Conservation (phyloP, 2,797 vertebrate species). For the Danio aesculapii region DNA sequence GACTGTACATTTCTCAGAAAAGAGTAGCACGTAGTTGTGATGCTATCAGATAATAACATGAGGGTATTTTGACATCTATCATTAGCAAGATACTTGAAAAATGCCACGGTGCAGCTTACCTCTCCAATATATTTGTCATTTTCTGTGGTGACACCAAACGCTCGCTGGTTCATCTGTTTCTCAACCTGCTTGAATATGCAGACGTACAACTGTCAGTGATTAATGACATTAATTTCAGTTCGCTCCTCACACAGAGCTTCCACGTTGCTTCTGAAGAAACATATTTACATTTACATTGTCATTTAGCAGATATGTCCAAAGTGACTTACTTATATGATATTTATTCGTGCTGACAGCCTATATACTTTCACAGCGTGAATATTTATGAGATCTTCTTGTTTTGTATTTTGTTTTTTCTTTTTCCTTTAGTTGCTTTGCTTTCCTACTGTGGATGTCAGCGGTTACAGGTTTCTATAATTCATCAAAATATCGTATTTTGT, state of each 20-base stretch:
- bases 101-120: neutral
- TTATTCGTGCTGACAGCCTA: neutral
- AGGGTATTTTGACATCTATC: slow-evolving; percentile 26
- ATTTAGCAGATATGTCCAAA: slow-evolving; percentile 8
- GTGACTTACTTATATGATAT: neutral
- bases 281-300: slow-evolving; percentile 4
- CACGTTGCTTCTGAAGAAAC: neutral
- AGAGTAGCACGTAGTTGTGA: neutral
- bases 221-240: slow-evolving; percentile 6
- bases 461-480: no score
- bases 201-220: slow-evolving; percentile 1
- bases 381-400: neutral
- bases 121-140: neutral
- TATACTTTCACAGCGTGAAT: neutral
- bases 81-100: slow-evolving; percentile 23
- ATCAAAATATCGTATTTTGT: no score
- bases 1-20: neutral
- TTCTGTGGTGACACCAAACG: neutral
- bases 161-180: slow-evolving; percentile 11
- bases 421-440: no score
- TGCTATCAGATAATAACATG: neutral
- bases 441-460: no score
- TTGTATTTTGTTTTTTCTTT: neutral
- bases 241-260: neutral
- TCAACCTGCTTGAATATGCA: slow-evolving; percentile 2